These are phyloP conservation scores for Cremastobaeus sp. DNA, from an alignment of 2,888 invertebrate species.

Conservation along the genomic window DNA sequence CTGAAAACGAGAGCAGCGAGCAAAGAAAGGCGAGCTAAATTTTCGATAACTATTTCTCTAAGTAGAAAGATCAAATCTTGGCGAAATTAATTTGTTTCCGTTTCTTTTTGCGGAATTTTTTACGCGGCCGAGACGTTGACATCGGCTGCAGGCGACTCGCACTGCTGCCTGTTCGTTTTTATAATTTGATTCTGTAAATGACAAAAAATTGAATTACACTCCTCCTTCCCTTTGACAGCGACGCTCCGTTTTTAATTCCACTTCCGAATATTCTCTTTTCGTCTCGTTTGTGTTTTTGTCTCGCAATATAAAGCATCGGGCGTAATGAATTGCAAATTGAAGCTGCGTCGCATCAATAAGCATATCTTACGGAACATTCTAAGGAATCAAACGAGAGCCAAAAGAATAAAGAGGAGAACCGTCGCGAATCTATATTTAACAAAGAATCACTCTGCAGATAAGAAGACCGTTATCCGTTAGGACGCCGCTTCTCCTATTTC, in stretches of 20 bases:
- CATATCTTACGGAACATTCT: slow-evolving; percentile 27
- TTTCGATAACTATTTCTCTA: slow-evolving; percentile 27
- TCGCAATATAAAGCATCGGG: slow-evolving; percentile 1
- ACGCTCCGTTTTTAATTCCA: slow-evolving; percentile 24
- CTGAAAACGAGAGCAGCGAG: background rate
- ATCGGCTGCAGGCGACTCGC: slow-evolving; percentile 20
- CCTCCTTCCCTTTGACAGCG: slow-evolving; percentile 20
- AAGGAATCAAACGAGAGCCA: slow-evolving; percentile 4
- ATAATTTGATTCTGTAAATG: slow-evolving; percentile 51
- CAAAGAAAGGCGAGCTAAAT: slow-evolving; percentile 18
- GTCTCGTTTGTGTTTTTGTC: background rate
- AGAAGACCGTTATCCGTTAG: slow-evolving; percentile 16
- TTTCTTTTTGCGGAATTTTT: slow-evolving; percentile 38
- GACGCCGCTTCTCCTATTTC: slow-evolving; percentile 14
- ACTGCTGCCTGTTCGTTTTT: slow-evolving; percentile 26
- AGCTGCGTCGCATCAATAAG: slow-evolving; percentile 29
- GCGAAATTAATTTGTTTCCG: slow-evolving; percentile 36
- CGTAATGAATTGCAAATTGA: slow-evolving; percentile 27
- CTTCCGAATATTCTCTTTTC: slow-evolving; percentile 28
- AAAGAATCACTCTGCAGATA: slow-evolving; percentile 5
- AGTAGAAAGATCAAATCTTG: slow-evolving; percentile 27
- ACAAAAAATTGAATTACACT: slow-evolving; percentile 56
- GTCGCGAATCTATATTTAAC: slow-evolving; percentile 1
- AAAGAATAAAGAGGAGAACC: background rate
- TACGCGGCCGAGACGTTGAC: slow-evolving; percentile 4